Conservation (phyloP, 2,888 invertebrate genomes). For the Oxyscelio sp. region DNA sequence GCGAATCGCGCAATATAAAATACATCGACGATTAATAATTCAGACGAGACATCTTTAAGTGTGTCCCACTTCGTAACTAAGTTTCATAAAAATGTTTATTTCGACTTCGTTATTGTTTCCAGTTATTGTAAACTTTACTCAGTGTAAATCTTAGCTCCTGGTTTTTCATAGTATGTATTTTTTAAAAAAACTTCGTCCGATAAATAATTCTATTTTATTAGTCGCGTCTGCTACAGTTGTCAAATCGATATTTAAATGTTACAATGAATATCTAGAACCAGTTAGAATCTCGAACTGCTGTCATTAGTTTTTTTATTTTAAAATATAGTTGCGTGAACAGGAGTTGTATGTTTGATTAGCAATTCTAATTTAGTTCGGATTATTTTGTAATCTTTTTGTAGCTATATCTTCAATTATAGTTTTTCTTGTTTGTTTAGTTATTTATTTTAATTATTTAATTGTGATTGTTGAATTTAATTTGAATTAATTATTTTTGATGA, state of each 20-base stretch:
- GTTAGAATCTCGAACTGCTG: too few relatives aligned
- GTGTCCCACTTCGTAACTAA: slow-evolving; percentile 48
- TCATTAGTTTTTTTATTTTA: too few relatives aligned
- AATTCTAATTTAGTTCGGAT: too few relatives aligned
- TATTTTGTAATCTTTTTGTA: too few relatives aligned
- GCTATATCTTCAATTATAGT: too few relatives aligned
- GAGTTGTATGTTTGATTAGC: too few relatives aligned
- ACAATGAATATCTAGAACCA: slow-evolving; percentile 25
- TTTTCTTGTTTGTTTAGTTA: too few relatives aligned
- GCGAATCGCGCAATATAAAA: slow-evolving; percentile 46
- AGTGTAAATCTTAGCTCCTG: slow-evolving; percentile 4
- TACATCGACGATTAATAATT: slow-evolving; percentile 50
- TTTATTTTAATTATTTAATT: too few relatives aligned
- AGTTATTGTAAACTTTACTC: slow-evolving; percentile 29
- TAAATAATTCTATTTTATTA: slow-evolving; percentile 43
- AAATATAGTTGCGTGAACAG: too few relatives aligned
- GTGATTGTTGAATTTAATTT: too few relatives aligned
- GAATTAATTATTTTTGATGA: too few relatives aligned
- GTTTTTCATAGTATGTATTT: slow-evolving; percentile 11
- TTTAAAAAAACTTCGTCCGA: slow-evolving; percentile 13
- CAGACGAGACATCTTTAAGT: slow-evolving; percentile 30
- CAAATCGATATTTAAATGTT: slow-evolving; percentile 53
- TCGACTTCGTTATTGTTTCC: slow-evolving; percentile 4
- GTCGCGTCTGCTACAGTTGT: background rate
- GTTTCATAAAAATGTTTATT: slow-evolving; percentile 24